Percentiles rank a stretch among this genome's conserved stretches.
Evolutionary conservation across 2,888 invertebrate genomes (phyloP).

Genomic region (Sphaerophoria taeniata): DNA sequence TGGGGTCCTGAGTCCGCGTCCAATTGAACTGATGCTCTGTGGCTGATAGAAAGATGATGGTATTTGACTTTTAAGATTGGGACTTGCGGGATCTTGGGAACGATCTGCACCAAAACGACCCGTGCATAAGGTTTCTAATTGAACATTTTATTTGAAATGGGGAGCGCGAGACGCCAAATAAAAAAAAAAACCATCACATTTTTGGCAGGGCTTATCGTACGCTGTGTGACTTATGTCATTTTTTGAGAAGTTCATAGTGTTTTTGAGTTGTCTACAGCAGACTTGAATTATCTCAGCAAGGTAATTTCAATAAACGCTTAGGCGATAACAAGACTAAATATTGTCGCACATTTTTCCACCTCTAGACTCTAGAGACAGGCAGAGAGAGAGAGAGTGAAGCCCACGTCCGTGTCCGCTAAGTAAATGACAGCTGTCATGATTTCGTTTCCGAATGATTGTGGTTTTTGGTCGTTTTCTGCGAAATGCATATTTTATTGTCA

Average conservation of each 20-base stretch:
- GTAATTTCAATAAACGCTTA: conserved; percentile 62
- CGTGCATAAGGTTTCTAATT: conserved; percentile 74
- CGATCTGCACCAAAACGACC: conserved; percentile 70
- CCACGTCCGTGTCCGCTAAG: conserved; percentile 37
- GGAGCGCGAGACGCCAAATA: conserved; percentile 44
- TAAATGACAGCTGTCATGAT: conserved; percentile 62
- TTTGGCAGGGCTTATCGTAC: conserved; percentile 40
- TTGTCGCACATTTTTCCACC: conserved; percentile 31
- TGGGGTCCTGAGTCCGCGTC: conserved; percentile 55
- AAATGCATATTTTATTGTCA: conserved; percentile 70
- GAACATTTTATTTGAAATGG: conserved; percentile 74
- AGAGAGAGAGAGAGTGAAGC: conserved; percentile 1
- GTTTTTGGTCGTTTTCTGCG: conserved; percentile 40
- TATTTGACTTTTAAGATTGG: conserved; percentile 64
- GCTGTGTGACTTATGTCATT: conserved; percentile 50
- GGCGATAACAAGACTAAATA: conserved; percentile 69
- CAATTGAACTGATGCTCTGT: conserved; percentile 37
- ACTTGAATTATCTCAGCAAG: conserved; percentile 52
- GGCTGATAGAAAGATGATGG: conserved; percentile 59
- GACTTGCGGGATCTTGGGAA: conserved; percentile 48
- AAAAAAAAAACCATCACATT: conserved; percentile 34
- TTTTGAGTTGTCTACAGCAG: neutral
- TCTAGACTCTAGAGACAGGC: too few species aligned
- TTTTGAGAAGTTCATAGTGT: conserved; percentile 15
- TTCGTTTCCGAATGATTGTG: conserved; percentile 52